A percentile compares a stretch with the other conserved stretches of the same genome.
Evolutionary conservation across 1,140 invertebrate genomes (phyloP).

Genomic region (Drosophila pseudoobscura): DNA sequence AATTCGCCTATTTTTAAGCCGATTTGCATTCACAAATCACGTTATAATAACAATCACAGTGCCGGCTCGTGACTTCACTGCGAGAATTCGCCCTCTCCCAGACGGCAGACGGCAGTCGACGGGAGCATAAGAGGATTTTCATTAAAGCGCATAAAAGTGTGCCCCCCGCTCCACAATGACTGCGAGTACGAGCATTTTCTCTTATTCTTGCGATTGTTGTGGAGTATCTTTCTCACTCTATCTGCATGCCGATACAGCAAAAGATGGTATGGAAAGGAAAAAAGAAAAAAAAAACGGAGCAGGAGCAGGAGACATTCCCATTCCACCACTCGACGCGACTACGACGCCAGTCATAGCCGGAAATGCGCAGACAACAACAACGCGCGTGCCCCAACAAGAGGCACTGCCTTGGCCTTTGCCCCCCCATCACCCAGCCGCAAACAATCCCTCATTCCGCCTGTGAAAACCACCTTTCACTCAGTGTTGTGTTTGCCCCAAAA

Average conservation of each 20-base stretch:
- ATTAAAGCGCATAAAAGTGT: slow-evolving; percentile 76
- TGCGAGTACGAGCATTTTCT: slow-evolving; percentile 26
- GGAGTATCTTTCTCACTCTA: slow-evolving; percentile 9
- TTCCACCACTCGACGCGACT: slow-evolving; percentile 14
- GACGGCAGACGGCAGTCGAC: slow-evolving; percentile 27
- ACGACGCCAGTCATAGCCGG: slow-evolving; percentile 49
- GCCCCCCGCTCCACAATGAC: slow-evolving; percentile 5
- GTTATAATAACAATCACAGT: slow-evolving; percentile 47
- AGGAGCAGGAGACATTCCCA: slow-evolving; percentile 5
- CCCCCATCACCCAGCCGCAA: neutral
- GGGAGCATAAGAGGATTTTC: slow-evolving; percentile 75
- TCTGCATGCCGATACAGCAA: slow-evolving; percentile 54
- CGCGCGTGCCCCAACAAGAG: slow-evolving; percentile 60
- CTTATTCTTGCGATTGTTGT: slow-evolving; percentile 51
- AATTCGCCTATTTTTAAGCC: slow-evolving; percentile 40
- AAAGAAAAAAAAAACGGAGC: neutral
- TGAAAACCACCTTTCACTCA: neutral
- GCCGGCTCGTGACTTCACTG: slow-evolving; percentile 26
- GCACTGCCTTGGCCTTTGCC: slow-evolving; percentile 44
- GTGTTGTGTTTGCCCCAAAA: slow-evolving; percentile 40
- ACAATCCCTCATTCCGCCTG: neutral
- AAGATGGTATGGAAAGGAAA: neutral
- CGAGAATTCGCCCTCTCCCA: neutral
- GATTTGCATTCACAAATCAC: slow-evolving; percentile 45
- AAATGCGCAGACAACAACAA: slow-evolving; percentile 55